phyloP scores from a whole-genome alignment of 2,797 vertebrate species.

The Serranus cabrilla region DNA sequence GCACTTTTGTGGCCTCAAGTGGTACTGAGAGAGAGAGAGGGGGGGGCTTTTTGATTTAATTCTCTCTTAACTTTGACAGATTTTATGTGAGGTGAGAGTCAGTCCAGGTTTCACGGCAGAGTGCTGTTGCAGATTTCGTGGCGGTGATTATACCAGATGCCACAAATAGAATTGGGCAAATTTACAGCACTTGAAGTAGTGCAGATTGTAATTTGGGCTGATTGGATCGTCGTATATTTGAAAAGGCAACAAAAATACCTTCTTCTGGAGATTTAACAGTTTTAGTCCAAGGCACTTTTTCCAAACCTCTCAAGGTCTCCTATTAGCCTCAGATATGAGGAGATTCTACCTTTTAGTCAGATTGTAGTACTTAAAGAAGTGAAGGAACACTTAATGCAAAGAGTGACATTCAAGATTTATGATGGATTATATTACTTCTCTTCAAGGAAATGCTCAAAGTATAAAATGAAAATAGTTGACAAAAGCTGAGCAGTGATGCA shows the following conservation, averaged over 20 bases:
- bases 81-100: background rate
- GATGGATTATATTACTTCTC: background rate
- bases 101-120: constrained; percentile 20
- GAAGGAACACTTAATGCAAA: background rate
- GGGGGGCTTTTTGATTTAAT: constrained; percentile 1
- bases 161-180: constrained; percentile 27
- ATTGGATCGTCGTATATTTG: constrained; percentile 12
- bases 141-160: constrained; percentile 5
- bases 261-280: background rate
- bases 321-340: background rate
- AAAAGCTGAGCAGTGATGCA: too few relatives aligned
- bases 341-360: background rate
- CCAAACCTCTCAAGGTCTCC: background rate
- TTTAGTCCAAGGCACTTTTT: background rate
- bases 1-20: constrained; percentile 6
- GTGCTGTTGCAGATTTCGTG: background rate
- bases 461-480: background rate
- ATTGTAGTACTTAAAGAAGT: background rate
- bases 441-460: background rate
- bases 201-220: constrained; percentile 24
- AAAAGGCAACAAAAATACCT: background rate
- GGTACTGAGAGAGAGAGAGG: constrained; percentile 8
- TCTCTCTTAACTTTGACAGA: constrained; percentile 4
- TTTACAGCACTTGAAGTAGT: background rate
- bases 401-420: background rate